phyloP scores from a whole-genome alignment of 64 coral and sea anemone species.

The Platygyra sinensis region DNA sequence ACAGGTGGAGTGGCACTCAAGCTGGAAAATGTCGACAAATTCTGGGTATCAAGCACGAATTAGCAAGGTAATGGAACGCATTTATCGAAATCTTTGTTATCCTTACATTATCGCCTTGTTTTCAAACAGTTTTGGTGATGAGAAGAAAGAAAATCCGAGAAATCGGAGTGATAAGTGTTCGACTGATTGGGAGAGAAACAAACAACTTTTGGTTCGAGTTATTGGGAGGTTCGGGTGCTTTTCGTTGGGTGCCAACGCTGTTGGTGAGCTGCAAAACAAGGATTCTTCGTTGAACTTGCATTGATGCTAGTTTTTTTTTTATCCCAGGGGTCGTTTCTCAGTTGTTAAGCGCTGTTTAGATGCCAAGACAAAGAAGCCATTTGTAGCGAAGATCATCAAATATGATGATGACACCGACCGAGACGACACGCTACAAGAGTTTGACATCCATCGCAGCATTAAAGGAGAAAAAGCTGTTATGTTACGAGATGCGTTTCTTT shows the following conservation, averaged over 20 bases:
- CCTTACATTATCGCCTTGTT: neutral
- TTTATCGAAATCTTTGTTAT: neutral
- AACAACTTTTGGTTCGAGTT: no score
- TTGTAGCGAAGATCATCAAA: constrained; percentile 77
- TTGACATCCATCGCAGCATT: constrained; percentile 69
- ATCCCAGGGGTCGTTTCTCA: constrained; percentile 79
- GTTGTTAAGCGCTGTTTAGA: constrained; percentile 84
- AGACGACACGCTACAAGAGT: constrained; percentile 75
- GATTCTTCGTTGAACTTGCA: neutral
- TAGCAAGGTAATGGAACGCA: constrained; percentile 21
- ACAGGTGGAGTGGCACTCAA: constrained; percentile 38
- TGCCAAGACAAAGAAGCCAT: constrained; percentile 59
- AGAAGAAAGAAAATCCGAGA: neutral
- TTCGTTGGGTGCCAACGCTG: no score
- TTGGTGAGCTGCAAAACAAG: no score
- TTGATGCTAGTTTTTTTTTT: neutral
- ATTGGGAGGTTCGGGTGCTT: no score
- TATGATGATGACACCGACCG: constrained; percentile 79
- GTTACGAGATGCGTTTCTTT: constrained; percentile 65
- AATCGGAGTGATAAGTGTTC: no score
- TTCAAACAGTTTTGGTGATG: neutral
- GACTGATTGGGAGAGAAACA: no score
- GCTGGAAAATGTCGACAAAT: constrained; percentile 34
- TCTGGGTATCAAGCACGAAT: constrained; percentile 51
- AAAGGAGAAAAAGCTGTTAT: constrained; percentile 70